Evolutionary conservation across 2,113 vertebrate genomes (phyloP).

Genomic region (Platichthys stellatus): DNA sequence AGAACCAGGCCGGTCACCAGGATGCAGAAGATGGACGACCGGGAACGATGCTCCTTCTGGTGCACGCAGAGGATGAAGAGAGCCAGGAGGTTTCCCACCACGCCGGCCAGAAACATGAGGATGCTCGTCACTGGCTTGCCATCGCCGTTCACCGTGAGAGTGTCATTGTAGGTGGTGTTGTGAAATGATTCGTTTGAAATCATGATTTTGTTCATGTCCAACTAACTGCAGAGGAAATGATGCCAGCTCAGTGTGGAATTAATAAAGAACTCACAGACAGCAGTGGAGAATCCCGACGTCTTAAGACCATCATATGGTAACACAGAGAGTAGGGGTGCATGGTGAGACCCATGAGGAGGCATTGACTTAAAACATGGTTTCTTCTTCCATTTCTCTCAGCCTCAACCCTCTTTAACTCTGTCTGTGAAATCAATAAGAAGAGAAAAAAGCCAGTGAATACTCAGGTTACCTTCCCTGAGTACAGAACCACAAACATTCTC

Average conservation of each 20-base stretch:
- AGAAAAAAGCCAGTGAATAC: not conserved
- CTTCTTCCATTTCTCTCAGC: no score
- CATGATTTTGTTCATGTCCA: conserved; percentile 60
- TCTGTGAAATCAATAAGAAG: conserved; percentile 26
- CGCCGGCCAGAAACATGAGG: conserved; percentile 87
- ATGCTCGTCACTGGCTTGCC: conserved; percentile 82
- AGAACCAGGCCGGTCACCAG: conserved; percentile 89
- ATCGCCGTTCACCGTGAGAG: conserved; percentile 55
- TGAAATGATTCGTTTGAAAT: conserved; percentile 67
- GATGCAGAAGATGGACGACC: conserved; percentile 87
- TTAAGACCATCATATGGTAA: conserved; percentile 23
- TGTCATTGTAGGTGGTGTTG: conserved; percentile 66
- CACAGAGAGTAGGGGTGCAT: not conserved
- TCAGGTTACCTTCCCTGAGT: not conserved
- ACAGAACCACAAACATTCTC: not conserved
- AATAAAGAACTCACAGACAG: conserved; percentile 7
- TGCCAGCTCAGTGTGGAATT: conserved; percentile 17
- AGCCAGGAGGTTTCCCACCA: conserved; percentile 88
- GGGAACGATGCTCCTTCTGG: conserved; percentile 80
- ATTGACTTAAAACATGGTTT: not conserved
- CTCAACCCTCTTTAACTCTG: not conserved
- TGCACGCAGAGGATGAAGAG: conserved; percentile 87
- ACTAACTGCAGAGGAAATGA: conserved; percentile 1
- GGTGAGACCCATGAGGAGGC: conserved; percentile 19
- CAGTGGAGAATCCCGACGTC: conserved; percentile 14